A percentile compares a stretch with the other conserved stretches of the same genome.
Evolutionary conservation across 1,140 invertebrate genomes (phyloP).

Genomic region (Papilio aristodemus): DNA sequence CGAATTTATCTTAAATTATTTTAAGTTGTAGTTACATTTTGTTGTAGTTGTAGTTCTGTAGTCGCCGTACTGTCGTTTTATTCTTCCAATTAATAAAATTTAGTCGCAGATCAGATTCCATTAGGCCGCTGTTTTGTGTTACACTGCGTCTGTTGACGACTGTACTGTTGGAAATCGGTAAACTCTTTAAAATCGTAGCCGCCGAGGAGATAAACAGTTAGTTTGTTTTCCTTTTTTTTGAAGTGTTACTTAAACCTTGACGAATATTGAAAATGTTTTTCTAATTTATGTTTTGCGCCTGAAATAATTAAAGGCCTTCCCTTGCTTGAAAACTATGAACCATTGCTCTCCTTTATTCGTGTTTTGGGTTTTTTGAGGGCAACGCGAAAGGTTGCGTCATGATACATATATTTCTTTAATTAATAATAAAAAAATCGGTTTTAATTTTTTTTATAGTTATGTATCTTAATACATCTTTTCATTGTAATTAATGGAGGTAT

Average conservation of each 20-base stretch:
- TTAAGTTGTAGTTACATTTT: background rate
- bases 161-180: too few species aligned
- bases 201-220: background rate
- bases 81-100: background rate
- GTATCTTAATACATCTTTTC: too few species aligned
- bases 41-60: background rate
- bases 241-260: slow-evolving; percentile 3
- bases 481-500: background rate
- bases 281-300: background rate
- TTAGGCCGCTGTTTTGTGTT: too few species aligned
- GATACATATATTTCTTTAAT: too few species aligned
- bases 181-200: too few species aligned
- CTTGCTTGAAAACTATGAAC: too few species aligned
- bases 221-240: slow-evolving; percentile 18
- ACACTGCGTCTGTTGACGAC: too few species aligned
- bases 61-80: background rate
- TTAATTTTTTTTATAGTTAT: too few species aligned
- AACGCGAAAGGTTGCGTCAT: background rate
- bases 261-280: background rate
- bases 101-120: too few species aligned
- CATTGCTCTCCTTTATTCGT: too few species aligned
- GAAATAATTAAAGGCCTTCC: background rate
- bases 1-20: slow-evolving; percentile 11
- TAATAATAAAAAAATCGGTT: too few species aligned
- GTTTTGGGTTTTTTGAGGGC: background rate